Percentiles rank a stretch among this genome's conserved stretches.
phyloP scores from a whole-genome alignment of 2,797 vertebrate species.

The Clarias platycephalus region DNA sequence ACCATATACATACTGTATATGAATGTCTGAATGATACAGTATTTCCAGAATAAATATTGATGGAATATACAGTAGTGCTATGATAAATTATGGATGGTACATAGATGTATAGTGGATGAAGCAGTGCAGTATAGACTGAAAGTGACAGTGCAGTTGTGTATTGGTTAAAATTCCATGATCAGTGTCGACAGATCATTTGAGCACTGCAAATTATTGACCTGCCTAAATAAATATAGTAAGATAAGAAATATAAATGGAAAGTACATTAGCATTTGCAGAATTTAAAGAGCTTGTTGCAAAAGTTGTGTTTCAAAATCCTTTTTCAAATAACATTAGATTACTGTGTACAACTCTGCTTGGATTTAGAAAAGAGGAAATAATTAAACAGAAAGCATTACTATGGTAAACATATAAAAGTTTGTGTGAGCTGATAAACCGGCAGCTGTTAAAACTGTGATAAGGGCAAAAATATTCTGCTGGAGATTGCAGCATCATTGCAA shows the following conservation, averaged over 20 bases:
- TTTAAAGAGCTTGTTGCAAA: background rate
- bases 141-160: too few relatives aligned
- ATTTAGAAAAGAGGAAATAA: background rate
- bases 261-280: background rate
- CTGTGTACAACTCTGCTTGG: background rate
- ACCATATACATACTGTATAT: too few relatives aligned
- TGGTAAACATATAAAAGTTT: constrained; percentile 10
- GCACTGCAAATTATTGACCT: background rate
- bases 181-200: too few relatives aligned
- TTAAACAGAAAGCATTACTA: constrained; percentile 3
- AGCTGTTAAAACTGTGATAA: constrained; percentile 29
- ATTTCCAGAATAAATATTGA: too few relatives aligned
- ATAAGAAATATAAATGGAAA: background rate
- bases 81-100: too few relatives aligned
- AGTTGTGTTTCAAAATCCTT: background rate
- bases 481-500: constrained; percentile 13
- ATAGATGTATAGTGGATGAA: too few relatives aligned
- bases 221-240: background rate
- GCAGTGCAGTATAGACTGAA: too few relatives aligned
- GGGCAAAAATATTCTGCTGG: constrained; percentile 11
- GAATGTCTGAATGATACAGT: too few relatives aligned
- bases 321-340: background rate
- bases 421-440: constrained; percentile 1
- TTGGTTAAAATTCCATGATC: too few relatives aligned
- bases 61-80: too few relatives aligned